Evolutionary conservation across 2,888 invertebrate genomes (phyloP), one percentile per base, ranked within the genome.

Genomic region (Plagodis pulveraria): DNA sequence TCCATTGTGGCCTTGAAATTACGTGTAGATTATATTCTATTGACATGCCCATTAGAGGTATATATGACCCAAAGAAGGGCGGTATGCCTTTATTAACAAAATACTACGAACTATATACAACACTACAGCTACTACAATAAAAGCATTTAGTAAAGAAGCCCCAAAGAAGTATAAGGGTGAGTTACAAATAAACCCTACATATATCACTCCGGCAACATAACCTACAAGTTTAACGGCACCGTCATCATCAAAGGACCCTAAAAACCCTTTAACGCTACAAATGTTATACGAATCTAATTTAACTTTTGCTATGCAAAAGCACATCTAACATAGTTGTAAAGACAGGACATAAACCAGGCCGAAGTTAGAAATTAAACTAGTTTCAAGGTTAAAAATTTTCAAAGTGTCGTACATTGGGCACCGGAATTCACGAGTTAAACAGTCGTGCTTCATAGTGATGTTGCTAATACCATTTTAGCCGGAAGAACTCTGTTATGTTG

Each of bases 341-440:
- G 60, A 52, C 59, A 55, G 60, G 56, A 56, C 60, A 50, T 61
- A 61, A 61, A 61, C 38, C 56, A 56, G 52, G 22, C 40, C 59
- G 38, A 52, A 61, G 48, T 49, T 48, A 36, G 60, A 46, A 61
- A 61, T 61, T 61, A 61, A 56, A 61, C 60, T 61, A 61, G 56
- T 61, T 56, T 52, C 60, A 61, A 53, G 60, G 60, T 53, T 61
- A 61, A 61, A 61, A 56, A 56, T 61, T 49, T 49, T n/a, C 38
- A 60, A 40, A 56, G 51, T 49, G 51, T 56, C 56, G 60, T 60
- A 48, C 44, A 48, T 60, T 60, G 51, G 22, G 48, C 32, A 60
- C 49, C 56, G 56, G 49, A 12, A 49, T 56, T 60, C 46, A 44
- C 34, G 52, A 33, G 52, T 53, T 61, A 52, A 52, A 36, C 56